Conservation (phyloP, 2,888 invertebrate species). For the Apamea crenata region DNA sequence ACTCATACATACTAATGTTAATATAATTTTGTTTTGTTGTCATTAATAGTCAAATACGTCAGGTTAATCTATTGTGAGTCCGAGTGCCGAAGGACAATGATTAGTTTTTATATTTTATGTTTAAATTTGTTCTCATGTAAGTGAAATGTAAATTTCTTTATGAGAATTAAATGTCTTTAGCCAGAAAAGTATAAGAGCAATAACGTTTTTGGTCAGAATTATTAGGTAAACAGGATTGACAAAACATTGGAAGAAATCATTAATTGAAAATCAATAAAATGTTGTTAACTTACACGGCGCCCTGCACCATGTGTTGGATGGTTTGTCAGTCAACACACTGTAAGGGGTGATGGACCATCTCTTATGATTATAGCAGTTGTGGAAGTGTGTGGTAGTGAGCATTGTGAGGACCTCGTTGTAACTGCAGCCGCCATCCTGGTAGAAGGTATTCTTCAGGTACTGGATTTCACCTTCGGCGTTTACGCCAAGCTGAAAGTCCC, state of each 20-base stretch:
- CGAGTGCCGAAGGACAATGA: too few species aligned
- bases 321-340: slow-evolving; percentile 91
- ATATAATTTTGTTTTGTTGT: too few species aligned
- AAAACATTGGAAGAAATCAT: not conserved
- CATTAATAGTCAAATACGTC: too few species aligned
- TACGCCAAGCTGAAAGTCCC: slow-evolving; percentile 78
- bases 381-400: slow-evolving; percentile 37
- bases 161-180: too few species aligned
- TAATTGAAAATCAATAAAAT: not conserved
- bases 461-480: slow-evolving; percentile 91
- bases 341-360: slow-evolving; percentile 89
- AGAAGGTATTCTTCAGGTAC: slow-evolving; percentile 88
- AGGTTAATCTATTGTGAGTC: too few species aligned
- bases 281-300: slow-evolving; percentile 85
- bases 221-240: too few species aligned
- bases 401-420: slow-evolving; percentile 81
- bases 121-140: too few species aligned
- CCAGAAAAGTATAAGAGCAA: not conserved
- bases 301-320: slow-evolving; percentile 92
- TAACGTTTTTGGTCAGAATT: not conserved
- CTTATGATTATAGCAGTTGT: slow-evolving; percentile 87
- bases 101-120: too few species aligned
- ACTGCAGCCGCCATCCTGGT: slow-evolving; percentile 86
- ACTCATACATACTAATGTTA: too few species aligned
- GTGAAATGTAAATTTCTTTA: too few species aligned